Evolutionary conservation across 2,888 invertebrate genomes (phyloP), one percentile per base, ranked within the genome.

Genomic region (Camponotus fellah): DNA sequence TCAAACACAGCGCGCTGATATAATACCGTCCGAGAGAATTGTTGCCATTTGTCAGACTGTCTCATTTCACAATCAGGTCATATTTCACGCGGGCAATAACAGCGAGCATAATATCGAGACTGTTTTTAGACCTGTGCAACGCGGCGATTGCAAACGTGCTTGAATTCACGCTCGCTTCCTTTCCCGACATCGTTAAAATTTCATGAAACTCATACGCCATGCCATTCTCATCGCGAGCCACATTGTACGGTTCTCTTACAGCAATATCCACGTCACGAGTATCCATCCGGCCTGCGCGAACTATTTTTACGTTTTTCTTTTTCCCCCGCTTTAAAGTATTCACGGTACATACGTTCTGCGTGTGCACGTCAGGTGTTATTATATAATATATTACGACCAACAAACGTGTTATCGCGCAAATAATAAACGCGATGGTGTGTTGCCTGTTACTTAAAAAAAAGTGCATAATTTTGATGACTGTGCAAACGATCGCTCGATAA

Each of bases 121-220:
- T 77, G 56, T 77, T 77, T 77, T 77, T 68, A 68, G 66, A 53
- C 26, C 66, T 4, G 37, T 8, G 65, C 46, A 12, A 64, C 4
- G n/a, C 17, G 40, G 32, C 17, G 26, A 76, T 56, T 12, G 40
- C 43, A 46, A 66, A 62, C 62, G 58, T n/a, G n/a, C n/a, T 53
- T n/a, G 53, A 53, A n/a, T 72, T 72, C 72, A 40, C 56, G 68
- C 77, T 68, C 56, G 43, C 64, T 66, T 37, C n/a, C 77, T 77
- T 43, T 32, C 37, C 66, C 40, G 58, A 6, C 3, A 32, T 65
- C 40, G 68, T 77, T 56, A 77, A 77, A 77, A 68, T 68, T 77
- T 68, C 77, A 77, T 77, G n/a, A 77, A 68, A 58, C 69, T 77
- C 68, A 68, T 77, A 77, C 32, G 69, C 77, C 32, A 77, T 77